Evolutionary conservation across 2,113 vertebrate genomes (phyloP), one percentile per base, ranked within the genome.

Genomic region (Nycticorax nycticorax): DNA sequence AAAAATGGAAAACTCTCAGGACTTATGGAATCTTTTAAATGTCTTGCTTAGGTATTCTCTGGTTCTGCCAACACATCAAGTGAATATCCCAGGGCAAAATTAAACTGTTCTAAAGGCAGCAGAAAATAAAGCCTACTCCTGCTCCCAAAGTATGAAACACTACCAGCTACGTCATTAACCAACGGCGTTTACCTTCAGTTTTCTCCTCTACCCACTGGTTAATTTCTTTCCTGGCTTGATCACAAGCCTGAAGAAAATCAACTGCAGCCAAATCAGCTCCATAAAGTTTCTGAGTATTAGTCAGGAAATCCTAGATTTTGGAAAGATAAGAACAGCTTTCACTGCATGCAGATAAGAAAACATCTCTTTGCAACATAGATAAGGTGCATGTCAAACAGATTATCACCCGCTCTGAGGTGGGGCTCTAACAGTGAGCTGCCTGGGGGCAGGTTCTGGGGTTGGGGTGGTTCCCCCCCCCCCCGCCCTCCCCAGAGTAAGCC

Each of bases 161-260:
- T 39, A 4, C 3, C 15, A 33, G 37, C 66, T 48, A 37, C 17
- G 66, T 88, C 33, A 88, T 67, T 56, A 88, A 69, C 2, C 4
- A 35, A 88, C 55, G 26, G 47, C 33, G 26, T 97, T 98, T 86
- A 99, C 99, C 98, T 95, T 98, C 98, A 2, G 99, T 99, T 95
- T 99, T 98, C 53, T 98, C 88, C 91, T 99, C 98, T 7, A 99
- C 99, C 99, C 99, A 99, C 67, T 96, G 89, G 91, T 99, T 99
- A 96, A 99, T 99, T 92, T 98, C 91, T 18, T 90, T 95, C 91
- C 99, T 98, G 68, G 98, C 98, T 12, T 97, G 91, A 27, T 99
- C 98, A 62, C 89, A 48, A 76, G 98, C 98, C 41, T 96, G 95
- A 30, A 98, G 94, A 81, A 99, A 99, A 93, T 99, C 98, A 68